Evolutionary conservation across 92 coral and sea anemone species (phyloP).

Genomic region (Zoanthus solanderi): DNA sequence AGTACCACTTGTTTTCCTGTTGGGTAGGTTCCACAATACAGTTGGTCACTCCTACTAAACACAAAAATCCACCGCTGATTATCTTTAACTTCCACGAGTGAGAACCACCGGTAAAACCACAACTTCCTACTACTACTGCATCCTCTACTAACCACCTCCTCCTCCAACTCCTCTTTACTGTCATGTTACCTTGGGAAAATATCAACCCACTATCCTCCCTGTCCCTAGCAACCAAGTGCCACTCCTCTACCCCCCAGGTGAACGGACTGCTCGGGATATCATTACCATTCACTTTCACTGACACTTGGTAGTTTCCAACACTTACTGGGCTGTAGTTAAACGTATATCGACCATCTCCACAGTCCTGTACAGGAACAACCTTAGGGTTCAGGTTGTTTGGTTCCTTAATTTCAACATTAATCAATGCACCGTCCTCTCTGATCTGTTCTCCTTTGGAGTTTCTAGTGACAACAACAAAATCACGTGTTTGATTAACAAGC

Average conservation of each 20-base stretch:
- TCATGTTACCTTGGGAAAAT: too few relatives aligned
- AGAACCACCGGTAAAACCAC: not conserved
- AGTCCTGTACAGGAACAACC: not conserved
- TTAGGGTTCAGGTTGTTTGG: not conserved
- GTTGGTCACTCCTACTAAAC: not conserved
- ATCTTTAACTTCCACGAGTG: not conserved
- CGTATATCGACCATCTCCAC: too few relatives aligned
- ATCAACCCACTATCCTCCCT: not conserved
- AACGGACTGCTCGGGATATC: too few relatives aligned
- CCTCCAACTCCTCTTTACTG: too few relatives aligned
- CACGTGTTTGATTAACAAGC: not conserved
- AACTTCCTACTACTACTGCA: not conserved
- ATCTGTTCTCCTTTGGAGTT: not conserved
- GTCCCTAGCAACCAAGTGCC: not conserved
- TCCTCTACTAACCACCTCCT: too few relatives aligned
- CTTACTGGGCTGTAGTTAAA: too few relatives aligned
- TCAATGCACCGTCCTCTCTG: not conserved
- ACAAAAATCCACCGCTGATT: not conserved
- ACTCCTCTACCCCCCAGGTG: too few relatives aligned
- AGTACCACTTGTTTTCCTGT: slow-evolving; percentile 7
- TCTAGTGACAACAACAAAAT: not conserved
- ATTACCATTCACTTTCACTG: too few relatives aligned
- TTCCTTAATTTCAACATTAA: not conserved
- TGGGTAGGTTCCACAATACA: not conserved
- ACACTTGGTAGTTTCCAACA: not conserved